Evolutionary conservation across 2,888 invertebrate genomes (phyloP).

Genomic region (Nomada ruficornis): DNA sequence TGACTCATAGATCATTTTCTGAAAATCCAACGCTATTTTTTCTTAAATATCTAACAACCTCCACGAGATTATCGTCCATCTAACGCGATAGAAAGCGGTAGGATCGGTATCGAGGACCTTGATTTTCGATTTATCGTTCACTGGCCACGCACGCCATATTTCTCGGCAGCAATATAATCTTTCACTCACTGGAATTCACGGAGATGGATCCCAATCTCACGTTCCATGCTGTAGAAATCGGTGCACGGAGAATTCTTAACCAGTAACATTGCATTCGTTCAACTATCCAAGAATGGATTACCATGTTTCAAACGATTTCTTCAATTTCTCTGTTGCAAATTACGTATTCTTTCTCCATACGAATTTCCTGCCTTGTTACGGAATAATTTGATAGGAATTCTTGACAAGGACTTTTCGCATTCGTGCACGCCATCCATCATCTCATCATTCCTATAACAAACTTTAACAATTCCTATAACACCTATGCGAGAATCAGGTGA

Average conservation of each 20-base stretch:
- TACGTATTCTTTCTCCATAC: not conserved
- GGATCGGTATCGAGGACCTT: not conserved
- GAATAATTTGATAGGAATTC: slow-evolving; percentile 1
- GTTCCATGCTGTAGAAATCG: too few relatives aligned
- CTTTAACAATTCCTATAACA: too few relatives aligned
- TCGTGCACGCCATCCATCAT: not conserved
- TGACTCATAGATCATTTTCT: not conserved
- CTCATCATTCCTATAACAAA: too few relatives aligned
- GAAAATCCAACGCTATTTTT: not conserved
- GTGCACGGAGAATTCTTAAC: too few relatives aligned
- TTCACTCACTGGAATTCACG: not conserved
- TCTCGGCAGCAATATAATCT: not conserved
- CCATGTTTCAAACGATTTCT: not conserved
- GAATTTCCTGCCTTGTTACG: not conserved
- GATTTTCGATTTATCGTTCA: not conserved
- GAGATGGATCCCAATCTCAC: not conserved
- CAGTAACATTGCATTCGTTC: not conserved
- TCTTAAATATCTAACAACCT: slow-evolving; percentile 16
- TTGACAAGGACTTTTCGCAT: not conserved
- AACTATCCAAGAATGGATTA: not conserved
- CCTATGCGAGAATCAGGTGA: too few relatives aligned
- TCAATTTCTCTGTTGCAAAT: slow-evolving; percentile 4
- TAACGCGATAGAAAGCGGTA: not conserved
- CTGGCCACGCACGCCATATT: not conserved
- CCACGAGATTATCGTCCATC: not conserved